phyloP scores from a whole-genome alignment of 2,113 vertebrate species.

The Ageneiosus marmoratus region DNA sequence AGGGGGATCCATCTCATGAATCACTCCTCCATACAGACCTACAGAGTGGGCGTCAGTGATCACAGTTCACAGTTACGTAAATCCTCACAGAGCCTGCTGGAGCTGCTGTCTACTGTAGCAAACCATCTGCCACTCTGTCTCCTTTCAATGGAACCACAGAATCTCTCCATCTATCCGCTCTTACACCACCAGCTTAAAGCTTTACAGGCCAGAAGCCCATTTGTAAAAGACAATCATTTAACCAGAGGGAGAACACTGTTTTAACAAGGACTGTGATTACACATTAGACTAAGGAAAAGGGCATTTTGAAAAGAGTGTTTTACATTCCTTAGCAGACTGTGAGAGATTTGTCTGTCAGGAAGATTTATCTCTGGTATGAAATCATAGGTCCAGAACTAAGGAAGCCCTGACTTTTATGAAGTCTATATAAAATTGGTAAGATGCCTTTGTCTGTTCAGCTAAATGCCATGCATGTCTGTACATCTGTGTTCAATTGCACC shows the following conservation, averaged over 20 bases:
- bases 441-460: not conserved
- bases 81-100: slow-evolving; percentile 61
- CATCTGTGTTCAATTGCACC: not conserved
- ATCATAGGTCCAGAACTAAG: not conserved
- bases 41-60: slow-evolving; percentile 68
- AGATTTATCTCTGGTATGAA: not conserved
- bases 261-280: not conserved
- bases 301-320: not conserved
- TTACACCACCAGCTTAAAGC: not conserved
- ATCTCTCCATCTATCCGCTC: slow-evolving; percentile 7
- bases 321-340: not conserved
- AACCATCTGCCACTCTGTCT: slow-evolving; percentile 69
- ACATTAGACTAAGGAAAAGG: not conserved
- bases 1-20: slow-evolving; percentile 56
- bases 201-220: not conserved
- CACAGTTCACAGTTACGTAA: slow-evolving; percentile 65
- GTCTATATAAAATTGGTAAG: not conserved
- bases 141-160: slow-evolving; percentile 50
- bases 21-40: slow-evolving; percentile 63
- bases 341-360: not conserved
- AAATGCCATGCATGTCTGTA: not conserved
- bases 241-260: not conserved
- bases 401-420: too few relatives aligned
- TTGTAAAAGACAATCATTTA: not conserved
- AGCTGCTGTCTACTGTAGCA: slow-evolving; percentile 70